Base-by-base conservation (phyloP, 2,113 vertebrate genomes). In the Leptocoma aspasia region DNA sequence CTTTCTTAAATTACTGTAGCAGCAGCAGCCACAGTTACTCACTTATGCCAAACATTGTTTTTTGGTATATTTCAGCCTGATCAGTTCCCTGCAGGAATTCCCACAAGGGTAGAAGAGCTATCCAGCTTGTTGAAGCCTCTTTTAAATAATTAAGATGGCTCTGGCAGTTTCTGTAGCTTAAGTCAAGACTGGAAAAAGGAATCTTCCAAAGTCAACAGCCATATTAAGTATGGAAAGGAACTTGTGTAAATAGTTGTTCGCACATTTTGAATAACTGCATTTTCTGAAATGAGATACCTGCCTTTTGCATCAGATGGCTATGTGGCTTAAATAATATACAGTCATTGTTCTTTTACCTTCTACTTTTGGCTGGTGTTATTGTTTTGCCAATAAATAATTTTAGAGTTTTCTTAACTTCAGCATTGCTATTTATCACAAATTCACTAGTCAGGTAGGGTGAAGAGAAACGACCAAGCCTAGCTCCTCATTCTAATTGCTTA, bases 1-100 rank as follows among this genome's bases (percentile, higher is more conserved):
- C 68, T 83, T 90, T 80, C 96, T 96, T 94, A 89, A 92, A 92
- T 97, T 98, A 96, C 92, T 80, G n/a, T 42, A 44, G 54, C 78
- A 53, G 86, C 69, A 65, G 82, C 63, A 70, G 18, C 71, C 79
- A 81, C 64, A 85, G 33, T 71, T 81, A 81, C 61, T 91, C 80
- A 50, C 78, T 96, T 89, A 85, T 65, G 71, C 73, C 82, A 87
- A 91, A 90, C 72, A 80, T 45, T 80, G 59, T 5, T 47, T 81
- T 95, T 95, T 88, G 52, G 83, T 80, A 42, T 93, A 90, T 95
- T 93, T 94, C 45, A 92, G 80, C 77, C 77, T 88, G 70, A 82
- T 94, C 63, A 68, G 52, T 87, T 95, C 72, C 91, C 97, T 92
- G 82, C 41, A 63, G 90, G 75, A 96, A 95, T 95, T 93, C 88